Evolutionary conservation across 2,888 invertebrate species (phyloP).

Genomic region (Pomacea canaliculata): DNA sequence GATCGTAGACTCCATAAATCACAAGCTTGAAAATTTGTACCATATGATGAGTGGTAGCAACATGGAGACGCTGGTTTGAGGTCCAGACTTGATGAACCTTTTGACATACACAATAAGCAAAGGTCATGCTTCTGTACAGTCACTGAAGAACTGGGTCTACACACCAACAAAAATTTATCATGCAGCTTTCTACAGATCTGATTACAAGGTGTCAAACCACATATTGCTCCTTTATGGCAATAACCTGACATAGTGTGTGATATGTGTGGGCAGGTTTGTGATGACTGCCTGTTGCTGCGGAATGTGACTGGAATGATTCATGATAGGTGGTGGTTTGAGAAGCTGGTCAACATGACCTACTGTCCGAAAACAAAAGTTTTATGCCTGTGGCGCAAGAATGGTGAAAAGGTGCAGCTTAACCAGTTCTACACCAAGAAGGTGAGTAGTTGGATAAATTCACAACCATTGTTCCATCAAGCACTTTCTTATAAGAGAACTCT

Average conservation of each 20-base stretch:
- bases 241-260: not conserved
- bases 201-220: not conserved
- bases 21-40: too few species aligned
- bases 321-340: slow-evolving; percentile 94
- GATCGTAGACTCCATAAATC: too few species aligned
- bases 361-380: slow-evolving; percentile 97
- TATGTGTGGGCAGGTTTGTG: slow-evolving; percentile 82
- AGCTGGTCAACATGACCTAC: slow-evolving; percentile 99
- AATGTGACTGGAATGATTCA: slow-evolving; percentile 73
- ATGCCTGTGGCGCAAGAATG: slow-evolving; percentile 96
- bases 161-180: too few species aligned
- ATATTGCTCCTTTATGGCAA: not conserved
- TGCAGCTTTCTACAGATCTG: too few species aligned
- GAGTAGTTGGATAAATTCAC: slow-evolving; percentile 35
- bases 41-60: too few species aligned
- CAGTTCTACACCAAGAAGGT: slow-evolving; percentile 99
- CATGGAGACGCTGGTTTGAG: too few species aligned
- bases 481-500: too few species aligned
- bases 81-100: too few species aligned
- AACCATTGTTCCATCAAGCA: too few species aligned
- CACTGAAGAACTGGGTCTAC: too few species aligned
- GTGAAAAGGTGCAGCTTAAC: slow-evolving; percentile 74
- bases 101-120: too few species aligned
- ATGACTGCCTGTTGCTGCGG: slow-evolving; percentile 81
- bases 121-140: too few species aligned